These are phyloP conservation scores for Caenorhabditis doughertyi DNA, from an alignment of 2,888 invertebrate species.

Conservation along the genomic window DNA sequence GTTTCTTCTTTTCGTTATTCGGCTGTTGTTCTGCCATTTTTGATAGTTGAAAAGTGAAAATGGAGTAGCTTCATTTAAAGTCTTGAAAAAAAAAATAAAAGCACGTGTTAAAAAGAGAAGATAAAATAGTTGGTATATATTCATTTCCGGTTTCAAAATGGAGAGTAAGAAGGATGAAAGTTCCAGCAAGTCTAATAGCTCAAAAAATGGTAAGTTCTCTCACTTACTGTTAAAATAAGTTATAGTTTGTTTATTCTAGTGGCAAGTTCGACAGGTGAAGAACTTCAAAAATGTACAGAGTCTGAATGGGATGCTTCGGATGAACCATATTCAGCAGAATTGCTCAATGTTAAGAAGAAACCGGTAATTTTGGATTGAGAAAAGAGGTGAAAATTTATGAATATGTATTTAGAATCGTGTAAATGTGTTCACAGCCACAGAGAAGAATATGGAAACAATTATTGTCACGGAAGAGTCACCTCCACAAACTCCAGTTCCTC, in stretches of 20 bases:
- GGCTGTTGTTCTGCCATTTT: constrained; percentile 14
- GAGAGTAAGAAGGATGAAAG: constrained; percentile 23
- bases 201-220: constrained; percentile 14
- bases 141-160: constrained; percentile 26
- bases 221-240: not conserved
- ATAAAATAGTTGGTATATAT: not conserved
- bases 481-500: constrained; percentile 5
- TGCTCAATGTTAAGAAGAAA: constrained; percentile 74
- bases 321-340: constrained; percentile 71
- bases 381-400: no score
- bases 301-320: constrained; percentile 71
- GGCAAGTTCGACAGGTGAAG: constrained; percentile 57
- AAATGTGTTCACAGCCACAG: constrained; percentile 69
- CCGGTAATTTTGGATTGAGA: no score
- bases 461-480: constrained; percentile 46
- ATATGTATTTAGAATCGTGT: no score
- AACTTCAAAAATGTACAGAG: constrained; percentile 67
- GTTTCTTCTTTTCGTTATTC: constrained; percentile 5
- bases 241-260: no score
- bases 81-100: constrained; percentile 6
- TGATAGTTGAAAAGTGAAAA: not conserved
- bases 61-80: no score
- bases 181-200: constrained; percentile 31
- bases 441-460: constrained; percentile 56
- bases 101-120: not conserved